Percentiles rank a stretch among this genome's conserved stretches.
Evolutionary conservation across 37 sponge, comb jelly and placozoan genomes (phyloP).

Genomic region (Oscarella lobularis): DNA sequence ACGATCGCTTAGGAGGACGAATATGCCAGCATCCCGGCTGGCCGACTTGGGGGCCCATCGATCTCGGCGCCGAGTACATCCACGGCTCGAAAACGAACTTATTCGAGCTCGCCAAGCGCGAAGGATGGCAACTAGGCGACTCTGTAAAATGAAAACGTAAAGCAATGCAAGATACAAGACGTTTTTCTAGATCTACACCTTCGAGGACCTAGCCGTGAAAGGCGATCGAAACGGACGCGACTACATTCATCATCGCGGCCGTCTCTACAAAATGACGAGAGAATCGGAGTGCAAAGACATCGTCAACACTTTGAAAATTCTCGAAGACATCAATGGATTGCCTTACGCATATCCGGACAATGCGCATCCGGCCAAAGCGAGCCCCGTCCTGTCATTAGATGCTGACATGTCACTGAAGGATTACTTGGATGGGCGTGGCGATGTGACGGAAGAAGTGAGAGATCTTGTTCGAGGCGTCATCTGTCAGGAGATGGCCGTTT

Average conservation of each 20-base stretch:
- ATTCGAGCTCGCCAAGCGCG: neutral
- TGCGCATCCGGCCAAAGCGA: too few relatives aligned
- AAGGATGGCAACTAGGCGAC: neutral
- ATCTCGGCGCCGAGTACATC: constrained; percentile 1
- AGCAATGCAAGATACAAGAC: too few relatives aligned
- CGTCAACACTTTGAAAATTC: too few relatives aligned
- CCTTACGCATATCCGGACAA: too few relatives aligned
- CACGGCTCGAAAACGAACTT: neutral
- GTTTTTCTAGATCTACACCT: too few relatives aligned
- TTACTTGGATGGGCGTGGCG: neutral
- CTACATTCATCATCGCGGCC: too few relatives aligned
- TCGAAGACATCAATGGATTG: too few relatives aligned
- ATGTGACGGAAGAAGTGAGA: neutral
- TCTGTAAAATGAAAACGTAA: too few relatives aligned
- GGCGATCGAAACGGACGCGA: too few relatives aligned
- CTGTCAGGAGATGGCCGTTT: neutral
- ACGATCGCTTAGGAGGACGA: constrained; percentile 1
- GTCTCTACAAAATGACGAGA: too few relatives aligned
- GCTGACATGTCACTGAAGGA: neutral
- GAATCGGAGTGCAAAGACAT: too few relatives aligned
- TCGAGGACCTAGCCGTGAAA: constrained; percentile 20
- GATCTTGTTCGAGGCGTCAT: neutral
- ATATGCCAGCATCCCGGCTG: neutral
- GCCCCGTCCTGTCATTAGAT: too few relatives aligned
- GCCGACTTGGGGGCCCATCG: neutral